Base-by-base conservation (phyloP, 1,140 invertebrate genomes). In the Ephestia elutella region DNA sequence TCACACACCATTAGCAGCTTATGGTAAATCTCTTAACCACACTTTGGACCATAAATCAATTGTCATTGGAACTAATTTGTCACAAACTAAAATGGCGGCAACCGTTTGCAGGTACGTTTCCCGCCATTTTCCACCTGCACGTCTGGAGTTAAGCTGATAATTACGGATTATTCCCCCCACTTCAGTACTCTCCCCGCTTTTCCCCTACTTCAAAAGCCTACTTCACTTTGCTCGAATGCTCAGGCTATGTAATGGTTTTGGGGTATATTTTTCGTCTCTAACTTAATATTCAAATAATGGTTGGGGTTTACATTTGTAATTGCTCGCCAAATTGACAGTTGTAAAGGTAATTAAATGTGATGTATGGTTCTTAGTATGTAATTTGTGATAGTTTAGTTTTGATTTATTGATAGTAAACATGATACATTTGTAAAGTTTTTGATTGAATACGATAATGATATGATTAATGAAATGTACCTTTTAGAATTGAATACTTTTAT, bases 61-160 rank as follows among this genome's bases (percentile, higher is more conserved):
- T 44, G 7, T n/a, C 38, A 44, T 44, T 44, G 4, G 38, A 17
- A 44, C 38, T 9, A n/a, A 44, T 44, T 32, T 44, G 38, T 44
- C 15, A 15, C 38, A 2, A 7, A 5, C 4, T 35, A 13, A 35
- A 35, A 35, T 11, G 32, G 32, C 32, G 32, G 3, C 4, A 35
- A 35, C 2, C 7, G 30, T 4, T 10, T 9, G 30, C 11, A 11
- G 8, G 1, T 10, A 32, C 30, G 30, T 32, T 32, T 44, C 38
- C 38, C 15, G 38, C 38, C 38, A 44, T 44, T 32, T 32, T 17
- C 32, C 13, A 44, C 38, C 38, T 44, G 38, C n/a, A 44, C 3
- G 38, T 44, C 38, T 44, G 38, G 38, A 44, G 38, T 44, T 44
- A 44, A 44, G 38, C 38, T 17, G 38, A 44, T 44, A 44, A 44